Conservation (phyloP, 2,888 invertebrate genomes). For the Eristalis intricaria region DNA sequence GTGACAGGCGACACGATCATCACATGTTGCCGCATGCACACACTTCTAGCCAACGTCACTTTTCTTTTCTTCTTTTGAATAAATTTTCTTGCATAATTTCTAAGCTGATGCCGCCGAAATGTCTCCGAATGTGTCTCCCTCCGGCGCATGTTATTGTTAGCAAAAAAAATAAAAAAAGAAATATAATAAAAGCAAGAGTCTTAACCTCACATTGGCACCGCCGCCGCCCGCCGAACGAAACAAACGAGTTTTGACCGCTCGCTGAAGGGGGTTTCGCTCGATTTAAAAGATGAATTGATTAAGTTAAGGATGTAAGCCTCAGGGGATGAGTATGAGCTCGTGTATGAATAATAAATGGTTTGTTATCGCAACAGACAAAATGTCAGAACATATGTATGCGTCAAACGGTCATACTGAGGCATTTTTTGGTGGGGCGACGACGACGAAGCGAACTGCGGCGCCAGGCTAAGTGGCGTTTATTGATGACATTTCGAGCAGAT, state of each 20-base stretch:
- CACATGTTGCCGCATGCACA: too few species aligned
- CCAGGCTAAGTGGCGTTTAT: conserved; percentile 2
- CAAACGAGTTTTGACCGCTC: neutral
- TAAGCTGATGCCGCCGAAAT: conserved; percentile 29
- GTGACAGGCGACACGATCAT: neutral
- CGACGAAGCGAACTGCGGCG: neutral
- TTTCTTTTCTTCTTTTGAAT: neutral
- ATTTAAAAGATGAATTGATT: conserved; percentile 4
- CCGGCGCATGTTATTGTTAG: neutral
- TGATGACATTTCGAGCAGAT: neutral
- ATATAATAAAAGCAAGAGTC: neutral
- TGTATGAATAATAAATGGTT: conserved; percentile 9
- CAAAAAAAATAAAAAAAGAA: neutral
- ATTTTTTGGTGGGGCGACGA: neutral
- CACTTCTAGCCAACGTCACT: neutral
- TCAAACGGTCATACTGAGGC: neutral
- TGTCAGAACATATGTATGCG: conserved; percentile 16
- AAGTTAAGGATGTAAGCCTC: conserved; percentile 19
- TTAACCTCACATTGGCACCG: neutral
- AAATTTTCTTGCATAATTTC: conserved; percentile 8
- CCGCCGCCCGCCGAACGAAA: neutral
- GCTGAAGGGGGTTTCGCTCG: neutral
- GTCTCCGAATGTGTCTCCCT: conserved; percentile 15
- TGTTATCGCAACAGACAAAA: conserved; percentile 1
- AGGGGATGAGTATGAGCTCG: conserved; percentile 1